Percentiles rank a stretch among this genome's conserved stretches.
Evolutionary conservation across 2,797 vertebrate species (phyloP).

Genomic region (Notoglanidium macrostoma): DNA sequence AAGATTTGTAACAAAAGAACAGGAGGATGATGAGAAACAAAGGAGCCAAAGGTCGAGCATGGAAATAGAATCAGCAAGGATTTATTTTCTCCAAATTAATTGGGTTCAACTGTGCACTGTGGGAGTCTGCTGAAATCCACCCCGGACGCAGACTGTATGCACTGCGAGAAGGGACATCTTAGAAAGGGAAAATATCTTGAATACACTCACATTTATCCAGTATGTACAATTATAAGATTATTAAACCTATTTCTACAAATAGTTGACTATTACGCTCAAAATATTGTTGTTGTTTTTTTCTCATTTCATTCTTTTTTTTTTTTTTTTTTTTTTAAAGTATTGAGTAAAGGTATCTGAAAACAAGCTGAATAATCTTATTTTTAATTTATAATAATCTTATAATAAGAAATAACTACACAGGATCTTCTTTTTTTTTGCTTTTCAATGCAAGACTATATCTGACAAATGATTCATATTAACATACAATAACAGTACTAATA

Average conservation of each 20-base stretch:
- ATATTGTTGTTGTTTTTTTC: background rate
- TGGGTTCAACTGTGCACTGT: conserved; percentile 68
- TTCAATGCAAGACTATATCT: background rate
- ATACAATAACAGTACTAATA: background rate
- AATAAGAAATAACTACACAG: background rate
- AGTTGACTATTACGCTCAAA: background rate
- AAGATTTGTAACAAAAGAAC: conserved; percentile 1
- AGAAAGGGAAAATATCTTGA: background rate
- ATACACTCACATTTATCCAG: background rate
- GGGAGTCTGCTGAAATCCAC: conserved; percentile 58
- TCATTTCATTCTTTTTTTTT: background rate
- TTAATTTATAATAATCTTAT: background rate
- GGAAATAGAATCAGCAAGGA: conserved; percentile 77
- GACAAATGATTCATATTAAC: background rate
- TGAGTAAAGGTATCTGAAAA: background rate
- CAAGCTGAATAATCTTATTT: background rate
- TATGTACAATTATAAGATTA: background rate
- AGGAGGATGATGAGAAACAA: conserved; percentile 28
- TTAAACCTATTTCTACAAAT: background rate
- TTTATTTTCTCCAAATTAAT: conserved; percentile 79
- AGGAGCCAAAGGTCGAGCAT: conserved; percentile 60
- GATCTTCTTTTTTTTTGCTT: background rate
- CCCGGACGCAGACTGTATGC: conserved; percentile 49
- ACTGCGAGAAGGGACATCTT: background rate
- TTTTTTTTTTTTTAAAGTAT: background rate